Percentiles rank a stretch among this genome's conserved stretches.
Conservation (phyloP, 2,797 vertebrate species). For the Miichthys miiuy region DNA sequence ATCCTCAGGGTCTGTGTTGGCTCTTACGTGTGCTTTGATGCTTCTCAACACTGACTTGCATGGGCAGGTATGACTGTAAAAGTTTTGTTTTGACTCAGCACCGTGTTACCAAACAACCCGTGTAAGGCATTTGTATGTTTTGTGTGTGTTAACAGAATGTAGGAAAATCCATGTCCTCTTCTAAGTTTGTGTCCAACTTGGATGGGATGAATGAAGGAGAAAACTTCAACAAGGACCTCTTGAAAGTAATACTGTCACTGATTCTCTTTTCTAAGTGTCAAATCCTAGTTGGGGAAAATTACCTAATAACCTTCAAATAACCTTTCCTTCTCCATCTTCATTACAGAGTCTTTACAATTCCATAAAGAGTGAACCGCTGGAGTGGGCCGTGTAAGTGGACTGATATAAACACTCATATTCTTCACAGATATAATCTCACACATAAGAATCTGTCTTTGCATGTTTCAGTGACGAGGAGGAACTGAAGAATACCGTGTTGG, state of each 20-base stretch:
- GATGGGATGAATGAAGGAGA: constrained; percentile 88
- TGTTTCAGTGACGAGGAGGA: constrained; percentile 86
- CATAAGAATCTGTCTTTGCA: neutral
- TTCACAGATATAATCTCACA: neutral
- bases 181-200: constrained; percentile 91
- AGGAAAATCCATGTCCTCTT: constrained; percentile 90
- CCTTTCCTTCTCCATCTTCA: neutral
- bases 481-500: constrained; percentile 64
- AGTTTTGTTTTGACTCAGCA: neutral
- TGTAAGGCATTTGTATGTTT: neutral
- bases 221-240: constrained; percentile 89
- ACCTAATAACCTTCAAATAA: neutral
- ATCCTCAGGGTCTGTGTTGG: constrained; percentile 86
- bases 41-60: constrained; percentile 95
- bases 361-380: constrained; percentile 89
- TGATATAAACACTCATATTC: neutral
- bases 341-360: constrained; percentile 89
- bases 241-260: constrained; percentile 84
- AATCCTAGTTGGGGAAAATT: neutral
- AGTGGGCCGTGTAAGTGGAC: constrained; percentile 92
- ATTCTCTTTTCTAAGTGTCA: neutral
- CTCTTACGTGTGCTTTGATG: constrained; percentile 94
- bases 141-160: constrained; percentile 84
- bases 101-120: neutral
- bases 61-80: constrained; percentile 79